These are phyloP conservation scores for Hippocampus abdominalis DNA, from an alignment of 2,113 vertebrate genomes.

Conservation along the genomic window DNA sequence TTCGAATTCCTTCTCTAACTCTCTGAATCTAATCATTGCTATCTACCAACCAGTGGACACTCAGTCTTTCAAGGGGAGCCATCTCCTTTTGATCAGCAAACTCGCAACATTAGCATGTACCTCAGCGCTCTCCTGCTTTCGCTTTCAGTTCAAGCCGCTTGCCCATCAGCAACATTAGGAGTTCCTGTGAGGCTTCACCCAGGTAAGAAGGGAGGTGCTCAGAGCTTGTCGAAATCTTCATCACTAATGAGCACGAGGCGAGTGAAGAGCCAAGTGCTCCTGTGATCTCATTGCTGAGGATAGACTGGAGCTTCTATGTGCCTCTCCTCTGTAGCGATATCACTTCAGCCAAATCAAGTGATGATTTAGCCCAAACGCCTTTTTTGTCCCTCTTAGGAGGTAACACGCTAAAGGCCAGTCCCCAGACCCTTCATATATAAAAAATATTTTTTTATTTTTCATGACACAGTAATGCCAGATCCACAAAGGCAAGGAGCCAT, in stretches of 20 bases:
- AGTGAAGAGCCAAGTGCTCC: slow-evolving; percentile 15
- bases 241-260: slow-evolving; percentile 37
- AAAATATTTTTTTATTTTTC: too few species aligned
- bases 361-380: background rate
- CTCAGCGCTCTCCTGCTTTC: slow-evolving; percentile 21
- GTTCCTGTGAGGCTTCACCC: slow-evolving; percentile 25
- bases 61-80: slow-evolving; percentile 33
- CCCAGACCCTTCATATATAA: background rate
- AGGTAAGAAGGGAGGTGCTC: slow-evolving; percentile 49
- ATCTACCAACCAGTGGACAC: slow-evolving; percentile 24
- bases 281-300: slow-evolving; percentile 32
- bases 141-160: slow-evolving; percentile 25
- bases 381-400: slow-evolving; percentile 8
- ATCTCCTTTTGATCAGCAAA: slow-evolving; percentile 58
- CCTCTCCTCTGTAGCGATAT: slow-evolving; percentile 8
- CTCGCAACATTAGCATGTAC: slow-evolving; percentile 53
- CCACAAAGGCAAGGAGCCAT: background rate
- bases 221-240: slow-evolving; percentile 40
- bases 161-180: slow-evolving; percentile 34
- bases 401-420: slow-evolving; percentile 21
- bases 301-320: slow-evolving; percentile 26
- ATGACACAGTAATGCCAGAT: background rate
- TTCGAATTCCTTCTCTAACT: background rate
- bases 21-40: slow-evolving; percentile 45
- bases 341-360: background rate